These are phyloP conservation scores for Salvelinus namaycush DNA, from an alignment of 2,113 vertebrate genomes.

Conservation along the genomic window DNA sequence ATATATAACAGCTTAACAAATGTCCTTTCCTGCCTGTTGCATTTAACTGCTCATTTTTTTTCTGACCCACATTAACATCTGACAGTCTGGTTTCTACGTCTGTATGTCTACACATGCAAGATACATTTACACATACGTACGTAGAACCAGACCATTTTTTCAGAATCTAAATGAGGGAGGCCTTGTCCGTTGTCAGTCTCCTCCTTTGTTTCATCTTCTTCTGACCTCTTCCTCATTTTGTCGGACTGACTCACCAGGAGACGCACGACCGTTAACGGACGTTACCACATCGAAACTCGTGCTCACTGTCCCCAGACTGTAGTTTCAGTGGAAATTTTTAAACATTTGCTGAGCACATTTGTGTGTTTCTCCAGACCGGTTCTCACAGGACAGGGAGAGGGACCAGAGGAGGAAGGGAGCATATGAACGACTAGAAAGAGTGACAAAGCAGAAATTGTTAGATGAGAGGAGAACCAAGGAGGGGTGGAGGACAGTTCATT, in stretches of 20 bases:
- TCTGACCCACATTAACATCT: neutral
- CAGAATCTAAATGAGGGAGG: slow-evolving; percentile 48
- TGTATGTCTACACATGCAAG: neutral
- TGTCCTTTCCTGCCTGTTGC: no score
- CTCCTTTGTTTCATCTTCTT: slow-evolving; percentile 48
- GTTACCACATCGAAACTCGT: slow-evolving; percentile 68
- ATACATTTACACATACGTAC: neutral
- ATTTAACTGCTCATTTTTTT: neutral
- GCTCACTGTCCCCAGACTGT: slow-evolving; percentile 33
- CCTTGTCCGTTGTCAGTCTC: slow-evolving; percentile 13
- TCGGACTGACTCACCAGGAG: slow-evolving; percentile 58
- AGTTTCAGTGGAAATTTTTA: slow-evolving; percentile 58
- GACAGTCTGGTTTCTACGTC: neutral
- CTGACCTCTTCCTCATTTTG: slow-evolving; percentile 66
- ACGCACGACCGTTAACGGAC: slow-evolving; percentile 41
- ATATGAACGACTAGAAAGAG: neutral
- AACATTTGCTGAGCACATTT: slow-evolving; percentile 48
- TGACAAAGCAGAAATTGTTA: slow-evolving; percentile 2
- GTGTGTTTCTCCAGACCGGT: slow-evolving; percentile 6
- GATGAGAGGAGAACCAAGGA: no score
- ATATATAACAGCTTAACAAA: no score
- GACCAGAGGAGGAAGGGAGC: slow-evolving; percentile 23
- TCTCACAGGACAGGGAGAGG: slow-evolving; percentile 18
- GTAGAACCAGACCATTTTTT: slow-evolving; percentile 36
- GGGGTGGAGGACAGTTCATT: slow-evolving; percentile 26